phyloP scores from a whole-genome alignment of 2,888 invertebrate species.

The Apoda limacodes region DNA sequence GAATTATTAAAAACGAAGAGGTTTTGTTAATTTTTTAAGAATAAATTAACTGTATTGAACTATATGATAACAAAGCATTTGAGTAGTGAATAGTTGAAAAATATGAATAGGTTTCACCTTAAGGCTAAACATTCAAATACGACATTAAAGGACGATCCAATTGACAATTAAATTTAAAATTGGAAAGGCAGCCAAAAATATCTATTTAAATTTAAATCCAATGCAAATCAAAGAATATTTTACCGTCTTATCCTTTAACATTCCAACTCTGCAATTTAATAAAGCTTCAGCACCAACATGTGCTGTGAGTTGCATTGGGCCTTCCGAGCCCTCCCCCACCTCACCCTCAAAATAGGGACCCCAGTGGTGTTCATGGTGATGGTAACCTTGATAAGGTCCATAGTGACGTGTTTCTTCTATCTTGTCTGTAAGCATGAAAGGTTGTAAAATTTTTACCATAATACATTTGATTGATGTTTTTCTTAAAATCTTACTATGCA shows the following conservation, averaged over 20 bases:
- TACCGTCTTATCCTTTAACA: conserved; percentile 79
- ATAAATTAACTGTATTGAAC: no score
- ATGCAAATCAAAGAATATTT: conserved; percentile 16
- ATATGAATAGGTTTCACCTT: no score
- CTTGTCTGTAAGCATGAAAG: conserved; percentile 52
- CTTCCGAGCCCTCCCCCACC: conserved; percentile 29
- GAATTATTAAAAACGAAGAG: no score
- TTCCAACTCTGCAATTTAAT: conserved; percentile 75
- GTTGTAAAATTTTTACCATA: no score
- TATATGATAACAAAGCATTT: no score
- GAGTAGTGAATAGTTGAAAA: no score
- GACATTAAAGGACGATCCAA: no score
- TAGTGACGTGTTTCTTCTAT: conserved; percentile 54
- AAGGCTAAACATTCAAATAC: no score
- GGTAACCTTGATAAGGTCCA: conserved; percentile 65
- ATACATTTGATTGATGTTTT: no score
- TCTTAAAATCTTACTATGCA: no score
- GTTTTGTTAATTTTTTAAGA: no score
- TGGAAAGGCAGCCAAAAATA: conserved; percentile 1
- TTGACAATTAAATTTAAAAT: no score
- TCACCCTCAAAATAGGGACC: conserved; percentile 77
- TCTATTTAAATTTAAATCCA: not conserved
- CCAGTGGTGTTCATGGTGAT: conserved; percentile 78
- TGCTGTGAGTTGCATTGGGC: conserved; percentile 68
- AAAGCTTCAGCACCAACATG: conserved; percentile 75